phyloP scores from a whole-genome alignment of 2,888 invertebrate genomes.

The Lasioglossum malachurum region DNA sequence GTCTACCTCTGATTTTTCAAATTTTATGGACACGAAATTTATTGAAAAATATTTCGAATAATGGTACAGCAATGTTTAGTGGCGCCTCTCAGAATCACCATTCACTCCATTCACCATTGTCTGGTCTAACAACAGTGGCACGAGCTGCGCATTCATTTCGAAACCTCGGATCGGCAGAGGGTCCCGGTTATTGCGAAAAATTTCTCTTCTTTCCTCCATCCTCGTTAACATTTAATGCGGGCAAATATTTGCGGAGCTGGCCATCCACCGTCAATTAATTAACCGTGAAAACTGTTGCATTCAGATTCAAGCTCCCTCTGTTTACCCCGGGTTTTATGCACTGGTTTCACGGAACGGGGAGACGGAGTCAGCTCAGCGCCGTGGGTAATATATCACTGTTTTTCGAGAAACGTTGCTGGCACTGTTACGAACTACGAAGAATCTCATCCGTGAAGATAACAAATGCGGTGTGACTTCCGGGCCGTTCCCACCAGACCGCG shows the following conservation, averaged over 20 bases:
- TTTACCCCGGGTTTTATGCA: constrained; percentile 31
- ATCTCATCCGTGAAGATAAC: constrained; percentile 55
- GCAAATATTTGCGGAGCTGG: constrained; percentile 16
- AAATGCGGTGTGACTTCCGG: constrained; percentile 53
- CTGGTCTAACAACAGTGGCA: neutral
- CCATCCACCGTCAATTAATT: constrained; percentile 29
- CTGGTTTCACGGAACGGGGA: neutral
- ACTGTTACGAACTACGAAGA: constrained; percentile 34
- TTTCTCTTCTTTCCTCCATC: neutral
- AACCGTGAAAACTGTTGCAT: constrained; percentile 33
- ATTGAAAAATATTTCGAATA: too few species aligned
- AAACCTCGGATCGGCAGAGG: neutral
- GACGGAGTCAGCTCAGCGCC: too few species aligned
- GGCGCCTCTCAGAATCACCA: too few species aligned
- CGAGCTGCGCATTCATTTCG: neutral
- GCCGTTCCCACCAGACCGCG: neutral
- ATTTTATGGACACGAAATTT: too few species aligned
- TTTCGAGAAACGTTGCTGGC: constrained; percentile 25
- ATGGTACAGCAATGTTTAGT: too few species aligned
- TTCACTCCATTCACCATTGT: neutral
- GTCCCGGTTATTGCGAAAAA: neutral
- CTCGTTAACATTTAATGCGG: constrained; percentile 12
- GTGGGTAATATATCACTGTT: constrained; percentile 29
- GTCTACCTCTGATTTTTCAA: too few species aligned
- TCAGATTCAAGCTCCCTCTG: constrained; percentile 4